A percentile compares a stretch with the other conserved stretches of the same genome.
Conservation (phyloP, 2,113 vertebrate genomes). For the human (Homo sapiens) region DNA sequence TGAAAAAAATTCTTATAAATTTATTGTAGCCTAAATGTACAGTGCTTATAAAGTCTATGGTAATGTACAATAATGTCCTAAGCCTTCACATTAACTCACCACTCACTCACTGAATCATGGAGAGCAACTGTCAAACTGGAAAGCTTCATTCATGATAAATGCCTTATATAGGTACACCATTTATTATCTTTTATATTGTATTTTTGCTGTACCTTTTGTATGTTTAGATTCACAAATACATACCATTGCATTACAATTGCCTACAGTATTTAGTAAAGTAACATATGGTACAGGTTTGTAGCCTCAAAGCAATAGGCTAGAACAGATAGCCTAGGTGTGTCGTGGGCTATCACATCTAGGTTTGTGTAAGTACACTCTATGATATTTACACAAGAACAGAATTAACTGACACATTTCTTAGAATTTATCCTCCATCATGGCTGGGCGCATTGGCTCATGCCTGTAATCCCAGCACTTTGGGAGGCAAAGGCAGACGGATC, state of each 20-base stretch:
- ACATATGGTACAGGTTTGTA: neutral
- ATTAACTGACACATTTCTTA: neutral
- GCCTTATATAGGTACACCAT: neutral
- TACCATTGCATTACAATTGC: neutral
- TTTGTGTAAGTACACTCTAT: neutral
- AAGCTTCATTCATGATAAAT: neutral
- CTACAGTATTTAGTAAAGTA: neutral
- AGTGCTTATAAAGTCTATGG: neutral
- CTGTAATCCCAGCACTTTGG: too few relatives aligned
- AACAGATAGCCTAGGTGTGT: neutral
- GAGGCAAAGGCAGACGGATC: too few relatives aligned
- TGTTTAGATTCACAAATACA: neutral
- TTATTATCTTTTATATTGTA: neutral
- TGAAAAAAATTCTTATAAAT: neutral
- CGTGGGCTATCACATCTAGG: neutral
- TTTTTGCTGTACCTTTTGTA: neutral
- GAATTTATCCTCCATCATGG: neutral
- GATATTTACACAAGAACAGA: neutral
- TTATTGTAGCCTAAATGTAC: neutral
- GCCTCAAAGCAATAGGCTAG: neutral
- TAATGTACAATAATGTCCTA: neutral
- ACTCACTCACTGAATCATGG: neutral
- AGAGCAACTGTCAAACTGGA: neutral
- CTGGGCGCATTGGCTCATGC: too few relatives aligned
- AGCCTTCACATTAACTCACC: neutral